phyloP scores from a whole-genome alignment of 2,888 invertebrate genomes.

The Campopleginae sp. region DNA sequence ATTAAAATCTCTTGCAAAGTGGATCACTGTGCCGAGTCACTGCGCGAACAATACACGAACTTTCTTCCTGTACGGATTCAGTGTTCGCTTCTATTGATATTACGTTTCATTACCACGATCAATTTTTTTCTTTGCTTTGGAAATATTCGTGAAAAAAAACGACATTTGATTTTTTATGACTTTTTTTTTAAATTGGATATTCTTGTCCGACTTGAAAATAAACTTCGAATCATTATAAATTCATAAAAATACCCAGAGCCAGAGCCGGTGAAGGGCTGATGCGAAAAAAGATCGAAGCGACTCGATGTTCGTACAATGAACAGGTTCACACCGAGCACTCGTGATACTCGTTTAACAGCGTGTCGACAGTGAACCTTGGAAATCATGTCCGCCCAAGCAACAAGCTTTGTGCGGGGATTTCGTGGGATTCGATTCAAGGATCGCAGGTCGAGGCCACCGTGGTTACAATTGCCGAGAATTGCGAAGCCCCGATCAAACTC shows the following conservation, averaged over 20 bases:
- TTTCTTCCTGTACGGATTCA: neutral
- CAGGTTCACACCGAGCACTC: constrained; percentile 27
- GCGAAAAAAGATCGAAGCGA: constrained; percentile 3
- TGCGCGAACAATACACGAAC: neutral
- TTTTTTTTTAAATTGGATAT: neutral
- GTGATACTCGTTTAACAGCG: constrained; percentile 36
- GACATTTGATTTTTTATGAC: neutral
- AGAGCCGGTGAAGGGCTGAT: constrained; percentile 9
- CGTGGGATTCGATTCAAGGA: constrained; percentile 69
- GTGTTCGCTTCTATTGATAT: neutral
- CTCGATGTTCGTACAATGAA: constrained; percentile 44
- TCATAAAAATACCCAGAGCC: neutral
- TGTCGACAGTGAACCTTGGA: constrained; percentile 52
- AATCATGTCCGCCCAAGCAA: constrained; percentile 52
- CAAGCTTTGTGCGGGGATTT: constrained; percentile 64
- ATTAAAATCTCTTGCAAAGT: neutral
- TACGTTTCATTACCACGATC: neutral
- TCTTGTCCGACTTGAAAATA: neutral
- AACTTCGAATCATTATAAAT: neutral
- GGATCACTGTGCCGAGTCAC: neutral
- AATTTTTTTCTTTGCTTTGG: neutral
- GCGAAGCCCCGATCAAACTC: constrained; percentile 8
- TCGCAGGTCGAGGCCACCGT: constrained; percentile 61
- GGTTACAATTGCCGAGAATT: constrained; percentile 24
- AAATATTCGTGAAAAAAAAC: neutral